phyloP scores from a whole-genome alignment of 2,113 vertebrate genomes.

The Glareola pratincola region DNA sequence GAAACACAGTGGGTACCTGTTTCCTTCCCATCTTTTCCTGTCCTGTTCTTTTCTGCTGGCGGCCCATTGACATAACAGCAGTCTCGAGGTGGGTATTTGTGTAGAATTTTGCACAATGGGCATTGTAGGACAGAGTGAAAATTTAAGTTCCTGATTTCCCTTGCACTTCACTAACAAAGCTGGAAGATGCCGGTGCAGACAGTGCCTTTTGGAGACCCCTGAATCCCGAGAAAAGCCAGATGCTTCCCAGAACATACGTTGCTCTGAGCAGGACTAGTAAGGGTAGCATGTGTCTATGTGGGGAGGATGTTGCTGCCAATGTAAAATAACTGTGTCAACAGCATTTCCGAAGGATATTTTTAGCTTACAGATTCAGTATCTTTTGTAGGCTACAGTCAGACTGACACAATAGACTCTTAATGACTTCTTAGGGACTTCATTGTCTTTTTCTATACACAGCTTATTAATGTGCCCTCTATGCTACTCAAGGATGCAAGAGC shows the following conservation, averaged over 20 bases:
- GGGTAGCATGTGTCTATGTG: not conserved
- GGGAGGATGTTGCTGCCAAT: slow-evolving; percentile 7
- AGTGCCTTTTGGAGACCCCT: not conserved
- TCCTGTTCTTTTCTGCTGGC: not conserved
- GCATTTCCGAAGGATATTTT: slow-evolving; percentile 60
- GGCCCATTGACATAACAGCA: not conserved
- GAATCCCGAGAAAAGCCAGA: not conserved
- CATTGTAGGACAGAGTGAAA: not conserved
- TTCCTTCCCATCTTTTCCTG: not conserved
- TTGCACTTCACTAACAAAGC: not conserved
- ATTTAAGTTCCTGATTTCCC: not conserved
- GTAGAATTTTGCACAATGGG: not conserved
- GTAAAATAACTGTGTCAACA: slow-evolving; percentile 54
- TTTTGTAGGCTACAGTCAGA: slow-evolving; percentile 59
- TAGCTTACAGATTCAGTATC: slow-evolving; percentile 45
- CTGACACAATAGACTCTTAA: slow-evolving; percentile 69
- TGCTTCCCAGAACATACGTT: not conserved
- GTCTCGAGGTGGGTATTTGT: not conserved
- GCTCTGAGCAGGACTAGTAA: not conserved
- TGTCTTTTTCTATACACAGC: slow-evolving; percentile 61
- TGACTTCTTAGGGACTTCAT: slow-evolving; percentile 63
- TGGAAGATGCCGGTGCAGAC: not conserved
- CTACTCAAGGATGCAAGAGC: slow-evolving; percentile 45
- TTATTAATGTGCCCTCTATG: slow-evolving; percentile 53
- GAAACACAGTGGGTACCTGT: not conserved